Base-by-base conservation (phyloP, 2,113 vertebrate genomes). In the Aptenodytes forsteri region DNA sequence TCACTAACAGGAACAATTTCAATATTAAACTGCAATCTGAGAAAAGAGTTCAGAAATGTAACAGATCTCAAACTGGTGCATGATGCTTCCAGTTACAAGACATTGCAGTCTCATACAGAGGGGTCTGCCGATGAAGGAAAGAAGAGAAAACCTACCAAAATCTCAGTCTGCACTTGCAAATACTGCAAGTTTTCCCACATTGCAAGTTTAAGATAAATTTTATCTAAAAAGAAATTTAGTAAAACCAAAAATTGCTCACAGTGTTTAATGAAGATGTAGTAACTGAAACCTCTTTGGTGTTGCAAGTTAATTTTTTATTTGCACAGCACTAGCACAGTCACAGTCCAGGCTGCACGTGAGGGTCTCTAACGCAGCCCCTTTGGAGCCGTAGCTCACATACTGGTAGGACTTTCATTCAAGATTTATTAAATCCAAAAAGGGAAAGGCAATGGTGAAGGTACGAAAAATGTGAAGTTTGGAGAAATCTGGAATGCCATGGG, bases 61-160 rank as follows among this genome's bases (percentile, higher is more conserved):
- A 34, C 16, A 13, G 61, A 3, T 13, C 47, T n/a, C 69, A n/a
- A 9, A 30, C 27, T 2, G 27, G 18, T 3, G 32, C 10, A 0
- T 3, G 30, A 36, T 12, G 55, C 55, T 44, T 16, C 42, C 61
- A 25, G n/a, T 25, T 25, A 50, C 59, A 46, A 18, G 29, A 55
- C 2, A 0, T 2, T 26, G 36, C 32, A 8, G 16, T 9, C 40
- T 42, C 5, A 0, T 15, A 18, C 49, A 13, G 65, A 58, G 62
- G 34, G 29, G 20, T 62, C 32, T 62, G 47, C 36, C 2, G 1
- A 13, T 5, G 12, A 30, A 46, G 16, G n/a, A 25, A 23, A 38
- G 44, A 54, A 20, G 26, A 62, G 12, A 54, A 65, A 40, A 64
- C 9, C 44, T 11, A 25, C 34, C 13, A 27, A 52, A 65, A 82